Percentiles rank a stretch among this genome's conserved stretches.
Conservation (phyloP, 2,113 vertebrate species). For the Lepisosteus oculatus region DNA sequence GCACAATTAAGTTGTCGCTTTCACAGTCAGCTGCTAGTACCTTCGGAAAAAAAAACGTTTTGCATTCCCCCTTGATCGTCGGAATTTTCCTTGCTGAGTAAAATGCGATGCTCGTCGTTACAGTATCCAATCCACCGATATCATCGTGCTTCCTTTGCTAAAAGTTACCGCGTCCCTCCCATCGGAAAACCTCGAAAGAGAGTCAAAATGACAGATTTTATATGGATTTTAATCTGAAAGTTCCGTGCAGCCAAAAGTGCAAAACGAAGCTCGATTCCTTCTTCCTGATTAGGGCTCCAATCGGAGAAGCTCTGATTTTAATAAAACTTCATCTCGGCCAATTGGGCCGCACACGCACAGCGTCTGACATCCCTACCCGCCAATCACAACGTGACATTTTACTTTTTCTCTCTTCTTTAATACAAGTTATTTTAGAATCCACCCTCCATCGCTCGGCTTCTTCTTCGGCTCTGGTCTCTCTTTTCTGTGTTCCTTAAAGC, state of each 20-base stretch:
- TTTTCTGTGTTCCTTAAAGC: not conserved
- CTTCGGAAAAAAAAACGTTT: conserved; percentile 25
- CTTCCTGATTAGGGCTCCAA: conserved; percentile 60
- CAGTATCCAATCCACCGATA: not conserved
- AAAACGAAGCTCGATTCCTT: conserved; percentile 37
- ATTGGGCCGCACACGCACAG: conserved; percentile 35
- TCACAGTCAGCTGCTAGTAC: conserved; percentile 8
- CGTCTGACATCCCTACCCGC: conserved; percentile 34
- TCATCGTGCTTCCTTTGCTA: not conserved
- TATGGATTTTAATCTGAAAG: conserved; percentile 29
- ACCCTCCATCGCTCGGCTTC: conserved; percentile 1
- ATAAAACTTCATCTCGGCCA: conserved; percentile 56
- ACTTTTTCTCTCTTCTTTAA: conserved; percentile 21
- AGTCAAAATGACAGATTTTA: conserved; percentile 19
- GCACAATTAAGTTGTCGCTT: not conserved
- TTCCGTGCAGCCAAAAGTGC: conserved; percentile 21
- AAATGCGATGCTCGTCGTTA: conserved; percentile 6
- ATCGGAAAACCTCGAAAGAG: conserved; percentile 17
- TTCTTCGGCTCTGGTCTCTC: not conserved
- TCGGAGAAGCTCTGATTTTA: conserved; percentile 38
- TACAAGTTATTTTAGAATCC: conserved; percentile 19
- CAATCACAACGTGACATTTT: conserved; percentile 27
- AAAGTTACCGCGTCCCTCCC: conserved; percentile 8
- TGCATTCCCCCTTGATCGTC: conserved; percentile 27
- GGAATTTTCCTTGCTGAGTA: conserved; percentile 24